Base-by-base conservation (phyloP, 2,888 invertebrate species). In the Bembecia ichneumoniformis region DNA sequence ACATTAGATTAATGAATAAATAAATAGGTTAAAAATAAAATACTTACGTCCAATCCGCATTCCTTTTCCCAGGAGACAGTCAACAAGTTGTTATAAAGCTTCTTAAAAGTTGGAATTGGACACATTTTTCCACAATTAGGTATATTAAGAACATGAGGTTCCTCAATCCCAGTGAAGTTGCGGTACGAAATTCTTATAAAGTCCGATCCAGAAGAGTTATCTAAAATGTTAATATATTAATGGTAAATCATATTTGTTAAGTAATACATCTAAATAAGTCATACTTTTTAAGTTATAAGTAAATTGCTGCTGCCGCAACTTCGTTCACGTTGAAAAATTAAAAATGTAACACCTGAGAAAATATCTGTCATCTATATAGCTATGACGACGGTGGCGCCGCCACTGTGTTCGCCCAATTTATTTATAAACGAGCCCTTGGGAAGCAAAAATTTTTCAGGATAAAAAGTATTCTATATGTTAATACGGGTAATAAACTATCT, bases 61-160 rank as follows among this genome's bases (percentile, higher is more conserved):
- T 94, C 94, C 0, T 73, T 66, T 7, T 91, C 86, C 93, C 94
- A 94, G 61, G 93, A 79, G 2, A 84, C 79, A 13, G 90, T 88
- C 49, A 92, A 68, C 0, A 93, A 74, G 53, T 91, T 89, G 40
- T 89, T 81, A 54, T 93, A 91, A 2, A 82, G 56, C 1, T 61
- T 58, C 0, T 62, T 49, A 52, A 87, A 92, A 59, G 88, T 76
- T 3, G 84, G 72, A 2, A 94, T 63, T 0, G 91, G 90, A 62
- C 95, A 95, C 13, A 84, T 72, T 3, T 80, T 59, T 0, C 89
- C 89, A 68, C 95, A 95, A 13, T 88, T 83, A 0, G 92, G 92
- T 54, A 94, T 87, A 1, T 77, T 68, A 48, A 95, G 68, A 3
- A 90, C 73, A 43, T 71, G 58, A 0, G 93, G 91, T 47, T 91